Conservation (phyloP, 2,113 vertebrate species). For the Lutjanus erythropterus region DNA sequence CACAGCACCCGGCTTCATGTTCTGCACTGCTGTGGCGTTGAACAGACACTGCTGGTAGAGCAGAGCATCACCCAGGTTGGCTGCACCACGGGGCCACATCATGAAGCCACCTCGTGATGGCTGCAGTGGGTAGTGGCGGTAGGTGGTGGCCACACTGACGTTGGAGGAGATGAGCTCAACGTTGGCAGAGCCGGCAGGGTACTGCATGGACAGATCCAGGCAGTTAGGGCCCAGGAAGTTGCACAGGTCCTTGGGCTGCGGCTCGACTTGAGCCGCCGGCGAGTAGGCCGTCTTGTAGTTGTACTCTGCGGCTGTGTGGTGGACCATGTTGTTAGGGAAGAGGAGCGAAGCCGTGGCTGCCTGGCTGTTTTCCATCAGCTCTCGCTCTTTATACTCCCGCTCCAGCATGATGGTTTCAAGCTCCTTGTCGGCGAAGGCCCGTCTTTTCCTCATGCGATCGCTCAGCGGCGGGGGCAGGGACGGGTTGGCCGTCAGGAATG, state of each 20-base stretch:
- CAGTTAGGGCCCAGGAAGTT: conserved; percentile 88
- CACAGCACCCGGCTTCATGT: conserved; percentile 88
- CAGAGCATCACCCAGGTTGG: conserved; percentile 90
- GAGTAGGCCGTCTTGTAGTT: conserved; percentile 92
- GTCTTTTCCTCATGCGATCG: conserved; percentile 97
- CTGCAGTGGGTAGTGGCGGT: conserved; percentile 93
- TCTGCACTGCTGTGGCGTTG: conserved; percentile 91
- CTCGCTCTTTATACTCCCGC: conserved; percentile 96
- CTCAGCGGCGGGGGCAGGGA: conserved; percentile 94
- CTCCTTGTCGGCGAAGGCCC: conserved; percentile 99
- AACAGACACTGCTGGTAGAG: conserved; percentile 96
- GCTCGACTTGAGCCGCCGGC: conserved; percentile 76
- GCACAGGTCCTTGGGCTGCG: conserved; percentile 90
- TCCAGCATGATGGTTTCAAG: conserved; percentile 99
- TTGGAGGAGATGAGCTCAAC: conserved; percentile 97
- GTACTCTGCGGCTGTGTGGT: conserved; percentile 91
- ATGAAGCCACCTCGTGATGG: conserved; percentile 85
- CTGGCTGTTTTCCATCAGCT: conserved; percentile 93
- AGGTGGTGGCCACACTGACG: conserved; percentile 95
- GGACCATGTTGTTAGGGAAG: conserved; percentile 88
- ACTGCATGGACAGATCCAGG: conserved; percentile 93
- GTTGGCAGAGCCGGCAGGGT: conserved; percentile 85
- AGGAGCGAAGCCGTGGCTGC: conserved; percentile 86
- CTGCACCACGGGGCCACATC: conserved; percentile 92
- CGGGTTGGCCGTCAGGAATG: conserved; percentile 88